Percentiles rank a stretch among this genome's conserved stretches.
Conservation (phyloP, 1,140 invertebrate genomes). For the Polyergus mexicanus region DNA sequence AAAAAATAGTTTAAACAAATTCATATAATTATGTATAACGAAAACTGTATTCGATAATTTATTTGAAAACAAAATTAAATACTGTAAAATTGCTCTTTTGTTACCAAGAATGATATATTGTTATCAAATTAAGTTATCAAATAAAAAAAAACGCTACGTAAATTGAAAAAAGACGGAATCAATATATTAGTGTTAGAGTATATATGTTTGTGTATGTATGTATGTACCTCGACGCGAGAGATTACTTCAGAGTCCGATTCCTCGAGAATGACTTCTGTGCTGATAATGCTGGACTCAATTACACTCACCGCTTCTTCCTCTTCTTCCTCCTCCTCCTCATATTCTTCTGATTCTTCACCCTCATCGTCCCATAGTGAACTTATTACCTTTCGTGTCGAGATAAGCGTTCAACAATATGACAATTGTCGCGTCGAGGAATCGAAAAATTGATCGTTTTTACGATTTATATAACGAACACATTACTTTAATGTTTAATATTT, state of each 20-base stretch:
- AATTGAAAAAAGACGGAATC: slow-evolving; percentile 27
- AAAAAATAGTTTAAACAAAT: background rate
- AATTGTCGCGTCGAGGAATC: slow-evolving; percentile 40
- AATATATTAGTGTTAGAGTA: slow-evolving; percentile 54
- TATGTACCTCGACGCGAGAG: slow-evolving; percentile 80
- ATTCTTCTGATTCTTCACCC: slow-evolving; percentile 81
- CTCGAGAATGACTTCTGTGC: slow-evolving; percentile 77
- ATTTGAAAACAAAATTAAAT: background rate
- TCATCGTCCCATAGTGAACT: slow-evolving; percentile 80
- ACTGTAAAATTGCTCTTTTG: background rate
- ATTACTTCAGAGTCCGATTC: slow-evolving; percentile 76
- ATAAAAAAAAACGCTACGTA: background rate
- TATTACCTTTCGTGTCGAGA: slow-evolving; percentile 61
- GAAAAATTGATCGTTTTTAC: slow-evolving; percentile 37
- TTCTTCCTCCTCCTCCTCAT: slow-evolving; percentile 82
- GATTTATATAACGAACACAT: background rate
- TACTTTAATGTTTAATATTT: background rate
- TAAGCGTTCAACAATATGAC: slow-evolving; percentile 48
- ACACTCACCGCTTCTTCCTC: slow-evolving; percentile 84
- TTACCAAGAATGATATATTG: slow-evolving; percentile 4
- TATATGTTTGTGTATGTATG: slow-evolving; percentile 71
- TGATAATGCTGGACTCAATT: slow-evolving; percentile 77
- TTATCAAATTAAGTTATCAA: background rate
- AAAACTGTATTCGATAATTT: slow-evolving; percentile 1
- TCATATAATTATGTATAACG: background rate